A percentile compares a stretch with the other conserved stretches of the same genome.
phyloP scores from a whole-genome alignment of 2,113 vertebrate species.

The Solea senegalensis region DNA sequence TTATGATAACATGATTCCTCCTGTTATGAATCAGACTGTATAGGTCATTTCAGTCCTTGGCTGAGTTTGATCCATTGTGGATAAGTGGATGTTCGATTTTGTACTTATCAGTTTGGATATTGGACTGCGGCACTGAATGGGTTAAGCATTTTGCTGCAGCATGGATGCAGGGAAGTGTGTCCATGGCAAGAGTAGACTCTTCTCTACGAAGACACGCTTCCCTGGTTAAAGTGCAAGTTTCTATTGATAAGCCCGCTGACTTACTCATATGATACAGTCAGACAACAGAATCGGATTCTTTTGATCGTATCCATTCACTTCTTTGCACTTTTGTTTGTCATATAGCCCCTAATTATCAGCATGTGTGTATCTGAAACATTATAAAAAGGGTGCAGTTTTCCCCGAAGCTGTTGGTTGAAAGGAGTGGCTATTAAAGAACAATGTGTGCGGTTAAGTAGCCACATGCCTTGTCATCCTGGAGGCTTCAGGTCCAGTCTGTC shows the following conservation, averaged over 20 bases:
- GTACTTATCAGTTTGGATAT: background rate
- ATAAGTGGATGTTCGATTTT: background rate
- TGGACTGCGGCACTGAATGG: slow-evolving; percentile 45
- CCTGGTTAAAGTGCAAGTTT: slow-evolving; percentile 41
- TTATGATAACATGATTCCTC: background rate
- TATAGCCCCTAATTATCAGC: too few relatives aligned
- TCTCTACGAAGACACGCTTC: slow-evolving; percentile 19
- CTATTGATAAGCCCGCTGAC: background rate
- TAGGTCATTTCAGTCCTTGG: background rate
- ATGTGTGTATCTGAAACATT: too few relatives aligned
- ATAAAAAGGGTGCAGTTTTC: too few relatives aligned
- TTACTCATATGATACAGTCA: background rate
- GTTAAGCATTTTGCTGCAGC: slow-evolving; percentile 76
- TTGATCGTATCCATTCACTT: background rate
- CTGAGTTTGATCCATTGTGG: too few relatives aligned
- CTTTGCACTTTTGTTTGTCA: background rate
- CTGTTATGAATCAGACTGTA: background rate
- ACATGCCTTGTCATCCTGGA: slow-evolving; percentile 40
- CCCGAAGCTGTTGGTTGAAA: too few relatives aligned
- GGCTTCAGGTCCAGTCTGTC: slow-evolving; percentile 40
- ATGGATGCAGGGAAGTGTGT: slow-evolving; percentile 49
- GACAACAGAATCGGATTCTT: background rate
- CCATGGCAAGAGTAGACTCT: slow-evolving; percentile 17
- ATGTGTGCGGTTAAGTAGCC: slow-evolving; percentile 31
- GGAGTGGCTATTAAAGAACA: slow-evolving; percentile 3